Conservation (phyloP, 1,140 invertebrate genomes). For the Drosophila orena region DNA sequence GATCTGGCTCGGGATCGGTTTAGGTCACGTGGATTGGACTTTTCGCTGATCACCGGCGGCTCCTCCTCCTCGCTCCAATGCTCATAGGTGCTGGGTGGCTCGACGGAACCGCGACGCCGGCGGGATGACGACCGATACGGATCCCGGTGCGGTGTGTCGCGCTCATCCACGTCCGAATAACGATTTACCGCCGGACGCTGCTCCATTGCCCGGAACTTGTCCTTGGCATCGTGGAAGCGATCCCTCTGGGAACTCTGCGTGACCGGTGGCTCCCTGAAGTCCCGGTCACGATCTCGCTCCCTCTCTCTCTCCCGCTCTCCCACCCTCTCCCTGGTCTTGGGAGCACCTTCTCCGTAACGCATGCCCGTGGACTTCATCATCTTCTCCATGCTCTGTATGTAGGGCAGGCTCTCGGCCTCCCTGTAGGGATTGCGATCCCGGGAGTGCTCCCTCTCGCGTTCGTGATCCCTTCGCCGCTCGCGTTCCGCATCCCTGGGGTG, state of each 20-base stretch:
- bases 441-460: constrained; percentile 50
- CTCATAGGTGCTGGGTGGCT: constrained; percentile 60
- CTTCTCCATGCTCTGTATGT: constrained; percentile 84
- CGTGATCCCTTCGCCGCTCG: constrained; percentile 41
- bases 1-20: constrained; percentile 72
- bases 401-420: constrained; percentile 82
- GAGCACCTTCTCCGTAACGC: constrained; percentile 61
- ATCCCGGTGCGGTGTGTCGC: constrained; percentile 43
- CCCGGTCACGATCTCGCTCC: constrained; percentile 6
- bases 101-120: constrained; percentile 61
- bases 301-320: constrained; percentile 7
- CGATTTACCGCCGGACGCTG: constrained; percentile 87
- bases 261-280: constrained; percentile 10
- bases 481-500: constrained; percentile 10
- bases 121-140: constrained; percentile 61
- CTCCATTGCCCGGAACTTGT: constrained; percentile 92
- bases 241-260: constrained; percentile 13
- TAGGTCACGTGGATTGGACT: constrained; percentile 31
- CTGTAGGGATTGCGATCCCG: constrained; percentile 79
- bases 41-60: constrained; percentile 16
- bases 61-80: constrained; percentile 79
- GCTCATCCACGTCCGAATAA: constrained; percentile 85
- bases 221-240: constrained; percentile 91
- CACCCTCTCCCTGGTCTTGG: constrained; percentile 26
- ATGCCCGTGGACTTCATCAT: constrained; percentile 84